Conservation (phyloP, 2,888 invertebrate genomes). For the Hypselothyrea guttata region DNA sequence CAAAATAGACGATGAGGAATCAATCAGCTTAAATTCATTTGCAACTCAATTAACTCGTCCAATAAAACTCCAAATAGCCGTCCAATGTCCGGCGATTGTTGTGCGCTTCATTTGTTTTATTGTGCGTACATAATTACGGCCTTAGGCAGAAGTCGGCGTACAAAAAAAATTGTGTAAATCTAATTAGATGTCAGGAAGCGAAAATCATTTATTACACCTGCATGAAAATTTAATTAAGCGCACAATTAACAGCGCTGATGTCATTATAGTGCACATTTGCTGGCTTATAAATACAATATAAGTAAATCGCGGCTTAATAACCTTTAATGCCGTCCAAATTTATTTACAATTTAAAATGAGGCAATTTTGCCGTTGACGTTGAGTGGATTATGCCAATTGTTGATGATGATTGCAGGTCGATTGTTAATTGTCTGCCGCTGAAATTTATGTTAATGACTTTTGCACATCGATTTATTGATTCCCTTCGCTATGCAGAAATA, state of each 20-base stretch:
- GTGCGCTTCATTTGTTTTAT: too few relatives aligned
- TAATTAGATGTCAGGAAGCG: conserved; percentile 58
- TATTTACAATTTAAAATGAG: conserved; percentile 72
- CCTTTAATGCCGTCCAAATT: conserved; percentile 73
- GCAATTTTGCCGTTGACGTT: conserved; percentile 59
- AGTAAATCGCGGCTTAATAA: conserved; percentile 55
- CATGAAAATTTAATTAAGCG: conserved; percentile 77
- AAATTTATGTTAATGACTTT: conserved; percentile 73
- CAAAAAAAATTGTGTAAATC: conserved; percentile 66
- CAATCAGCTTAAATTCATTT: not conserved
- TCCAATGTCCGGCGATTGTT: too few relatives aligned
- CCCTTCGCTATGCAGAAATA: not conserved
- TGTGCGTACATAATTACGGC: not conserved
- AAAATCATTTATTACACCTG: conserved; percentile 76
- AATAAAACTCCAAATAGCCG: too few relatives aligned
- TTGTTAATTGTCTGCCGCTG: conserved; percentile 70
- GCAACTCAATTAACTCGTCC: too few relatives aligned
- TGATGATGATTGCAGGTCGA: conserved; percentile 70
- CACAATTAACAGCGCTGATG: conserved; percentile 62
- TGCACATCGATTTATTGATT: conserved; percentile 72
- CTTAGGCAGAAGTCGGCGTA: not conserved
- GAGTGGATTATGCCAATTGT: conserved; percentile 75
- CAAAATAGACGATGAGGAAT: too few relatives aligned
- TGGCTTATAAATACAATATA: conserved; percentile 11
- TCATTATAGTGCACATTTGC: conserved; percentile 23